A percentile compares a stretch with the other conserved stretches of the same genome.
These are phyloP conservation scores for Standfussiana lucernea DNA, from an alignment of 2,888 invertebrate species.

Conservation along the genomic window DNA sequence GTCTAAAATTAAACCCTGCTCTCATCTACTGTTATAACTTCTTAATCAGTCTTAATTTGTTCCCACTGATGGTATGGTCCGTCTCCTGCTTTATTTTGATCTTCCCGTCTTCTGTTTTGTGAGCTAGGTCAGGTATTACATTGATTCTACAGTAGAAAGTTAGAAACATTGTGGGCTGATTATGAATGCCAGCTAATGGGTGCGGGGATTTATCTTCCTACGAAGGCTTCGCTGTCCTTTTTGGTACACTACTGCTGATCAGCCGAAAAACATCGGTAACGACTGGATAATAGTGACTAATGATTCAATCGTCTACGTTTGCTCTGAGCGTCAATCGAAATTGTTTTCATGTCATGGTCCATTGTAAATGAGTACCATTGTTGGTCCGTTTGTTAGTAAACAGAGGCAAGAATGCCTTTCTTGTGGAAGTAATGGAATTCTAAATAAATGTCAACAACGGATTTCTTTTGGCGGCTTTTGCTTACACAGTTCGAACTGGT, in stretches of 20 bases:
- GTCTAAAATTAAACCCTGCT: neutral
- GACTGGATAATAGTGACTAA: neutral
- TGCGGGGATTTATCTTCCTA: neutral
- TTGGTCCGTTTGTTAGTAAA: slow-evolving; percentile 57
- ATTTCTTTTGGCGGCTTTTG: slow-evolving; percentile 20
- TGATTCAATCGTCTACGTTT: slow-evolving; percentile 31
- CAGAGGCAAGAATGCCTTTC: slow-evolving; percentile 43
- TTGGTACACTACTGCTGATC: neutral
- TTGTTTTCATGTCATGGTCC: slow-evolving; percentile 58
- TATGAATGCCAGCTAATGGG: neutral
- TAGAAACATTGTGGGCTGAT: neutral
- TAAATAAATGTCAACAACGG: slow-evolving; percentile 40
- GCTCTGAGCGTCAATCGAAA: slow-evolving; percentile 21
- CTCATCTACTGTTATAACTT: neutral
- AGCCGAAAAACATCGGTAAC: neutral
- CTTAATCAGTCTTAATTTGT: neutral
- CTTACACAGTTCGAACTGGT: neutral
- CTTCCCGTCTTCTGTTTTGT: neutral
- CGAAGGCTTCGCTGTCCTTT: neutral
- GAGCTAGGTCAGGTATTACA: neutral
- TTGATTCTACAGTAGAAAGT: neutral
- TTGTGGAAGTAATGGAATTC: slow-evolving; percentile 48
- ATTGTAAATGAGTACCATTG: slow-evolving; percentile 58
- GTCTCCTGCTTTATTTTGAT: neutral
- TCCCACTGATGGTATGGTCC: neutral